phyloP scores from a whole-genome alignment of 2,113 vertebrate genomes.

The Theristicus caerulescens region DNA sequence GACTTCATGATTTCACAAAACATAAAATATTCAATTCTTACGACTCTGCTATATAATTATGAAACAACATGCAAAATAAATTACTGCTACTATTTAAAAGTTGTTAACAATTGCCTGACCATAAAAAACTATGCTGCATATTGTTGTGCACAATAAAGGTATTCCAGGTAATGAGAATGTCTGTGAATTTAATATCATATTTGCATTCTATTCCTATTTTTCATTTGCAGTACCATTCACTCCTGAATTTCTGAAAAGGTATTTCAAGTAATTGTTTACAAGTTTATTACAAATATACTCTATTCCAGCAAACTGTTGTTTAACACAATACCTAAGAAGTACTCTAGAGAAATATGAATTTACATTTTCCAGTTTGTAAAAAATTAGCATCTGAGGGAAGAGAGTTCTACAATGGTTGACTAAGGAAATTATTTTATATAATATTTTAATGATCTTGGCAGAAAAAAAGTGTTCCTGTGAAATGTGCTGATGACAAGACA shows the following conservation, averaged over 20 bases:
- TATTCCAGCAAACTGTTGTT: neutral
- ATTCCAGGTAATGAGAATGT: neutral
- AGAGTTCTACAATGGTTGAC: neutral
- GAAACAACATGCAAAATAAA: neutral
- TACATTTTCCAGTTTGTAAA: neutral
- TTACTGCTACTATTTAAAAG: neutral
- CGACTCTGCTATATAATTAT: neutral
- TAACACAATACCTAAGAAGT: neutral
- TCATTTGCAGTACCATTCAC: neutral
- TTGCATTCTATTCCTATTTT: neutral
- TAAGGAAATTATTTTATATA: neutral
- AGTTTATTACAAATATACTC: neutral
- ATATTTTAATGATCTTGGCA: neutral
- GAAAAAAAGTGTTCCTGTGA: neutral
- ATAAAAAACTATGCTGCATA: neutral
- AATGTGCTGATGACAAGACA: neutral
- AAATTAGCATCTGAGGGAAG: neutral
- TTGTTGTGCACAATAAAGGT: neutral
- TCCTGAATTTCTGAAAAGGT: neutral
- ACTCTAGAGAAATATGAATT: neutral
- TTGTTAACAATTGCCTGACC: neutral
- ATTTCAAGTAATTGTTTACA: neutral
- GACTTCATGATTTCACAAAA: neutral
- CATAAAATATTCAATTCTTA: neutral
- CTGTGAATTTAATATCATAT: neutral